Evolutionary conservation across 2,888 invertebrate species (phyloP), one percentile per base, ranked within the genome.

Genomic region (Agrochola lota): DNA sequence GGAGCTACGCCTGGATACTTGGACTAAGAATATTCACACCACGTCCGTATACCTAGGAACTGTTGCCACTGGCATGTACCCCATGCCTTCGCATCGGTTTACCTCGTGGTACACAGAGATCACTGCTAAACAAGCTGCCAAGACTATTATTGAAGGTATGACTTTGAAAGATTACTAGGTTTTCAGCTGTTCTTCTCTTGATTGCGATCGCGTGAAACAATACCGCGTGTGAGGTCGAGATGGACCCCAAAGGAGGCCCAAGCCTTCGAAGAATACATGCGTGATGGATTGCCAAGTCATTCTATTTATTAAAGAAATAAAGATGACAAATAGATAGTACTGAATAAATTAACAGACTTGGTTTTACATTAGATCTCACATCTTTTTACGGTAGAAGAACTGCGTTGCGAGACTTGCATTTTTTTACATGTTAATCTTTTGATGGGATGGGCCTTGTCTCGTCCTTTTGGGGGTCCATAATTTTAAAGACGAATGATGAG

Each of bases 21-120:
- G 95, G 96, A 95, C 96, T 0, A 95, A 94, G 87, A 94, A 95
- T 74, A 96, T 96, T 57, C 85, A 94, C 81, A 94, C 94, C 0
- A 96, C 96, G 5, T 95, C 96, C 0, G 96, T 96, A 17, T 96
- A 96, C 85, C 85, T 96, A 68, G 94, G 94, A 1, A 94, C 94
- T 1, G 92, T 96, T 0, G 92, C 95, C 2, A 95, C 95, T 0
- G 96, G 95, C 0, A 85, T 96, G 69, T 95, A 96, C 84, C 95
- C 96, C 2, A 84, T 93, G 20, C 95, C 96, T 0, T 74, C 94
- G 2, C 96, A 96, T 78, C 93, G 96, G 2, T 96, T 96, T 88
- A 93, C 94, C 0, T 93, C 94, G 11, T 93, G 92, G 91, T 96
- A 94, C 82, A 91, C 93, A 0, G 96, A 96, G 82, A 90, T 95